phyloP scores from a whole-genome alignment of 2,888 invertebrate species.

The Encarsia formosa region DNA sequence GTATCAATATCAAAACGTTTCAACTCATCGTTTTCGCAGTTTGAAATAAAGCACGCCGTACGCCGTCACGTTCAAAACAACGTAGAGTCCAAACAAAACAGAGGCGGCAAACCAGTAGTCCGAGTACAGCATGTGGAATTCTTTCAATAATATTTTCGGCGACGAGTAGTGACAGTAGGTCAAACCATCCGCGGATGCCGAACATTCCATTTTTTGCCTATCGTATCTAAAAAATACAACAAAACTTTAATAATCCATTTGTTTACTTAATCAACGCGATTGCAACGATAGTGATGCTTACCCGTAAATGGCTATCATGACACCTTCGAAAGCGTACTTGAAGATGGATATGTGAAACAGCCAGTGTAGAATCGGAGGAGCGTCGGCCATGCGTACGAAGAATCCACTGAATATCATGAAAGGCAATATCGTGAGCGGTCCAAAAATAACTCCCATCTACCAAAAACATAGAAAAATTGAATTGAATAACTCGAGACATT shows the following conservation, averaged over 20 bases:
- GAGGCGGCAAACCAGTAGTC: conserved; percentile 64
- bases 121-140: conserved; percentile 67
- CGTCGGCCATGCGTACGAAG: conserved; percentile 79
- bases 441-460: conserved; percentile 85
- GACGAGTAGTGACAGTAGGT: conserved; percentile 74
- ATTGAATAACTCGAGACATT: too few species aligned
- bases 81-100: conserved; percentile 62
- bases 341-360: conserved; percentile 83
- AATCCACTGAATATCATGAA: conserved; percentile 90
- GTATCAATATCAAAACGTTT: too few species aligned
- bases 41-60: conserved; percentile 66
- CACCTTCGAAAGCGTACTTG: conserved; percentile 83
- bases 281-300: conserved; percentile 26
- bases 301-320: conserved; percentile 75
- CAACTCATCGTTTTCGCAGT: not conserved
- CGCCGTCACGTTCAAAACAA: conserved; percentile 61
- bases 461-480: not conserved
- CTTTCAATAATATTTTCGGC: conserved; percentile 70
- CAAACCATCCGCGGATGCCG: too few species aligned
- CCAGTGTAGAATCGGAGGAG: conserved; percentile 76
- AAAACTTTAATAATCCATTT: not conserved
- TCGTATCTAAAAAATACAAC: conserved; percentile 58
- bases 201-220: conserved; percentile 70
- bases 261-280: not conserved
- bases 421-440: conserved; percentile 82